Conservation (phyloP, 2,113 vertebrate genomes). For the Aptenodytes forsteri region DNA sequence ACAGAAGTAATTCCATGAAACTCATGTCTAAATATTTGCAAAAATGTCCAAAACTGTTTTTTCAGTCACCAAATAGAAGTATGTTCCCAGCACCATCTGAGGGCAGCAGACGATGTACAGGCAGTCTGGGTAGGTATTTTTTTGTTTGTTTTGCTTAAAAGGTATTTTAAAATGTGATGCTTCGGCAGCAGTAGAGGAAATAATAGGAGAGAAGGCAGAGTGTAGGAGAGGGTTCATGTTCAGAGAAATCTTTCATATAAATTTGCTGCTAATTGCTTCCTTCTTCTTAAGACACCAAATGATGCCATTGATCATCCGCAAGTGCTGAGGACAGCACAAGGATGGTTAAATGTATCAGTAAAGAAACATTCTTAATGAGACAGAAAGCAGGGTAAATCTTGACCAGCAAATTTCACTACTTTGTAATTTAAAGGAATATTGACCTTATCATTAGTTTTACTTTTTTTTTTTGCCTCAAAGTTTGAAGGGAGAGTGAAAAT, state of each 20-base stretch:
- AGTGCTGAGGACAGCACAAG: constrained; percentile 51
- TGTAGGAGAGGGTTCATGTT: neutral
- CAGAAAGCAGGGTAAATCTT: constrained; percentile 33
- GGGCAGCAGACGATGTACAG: neutral
- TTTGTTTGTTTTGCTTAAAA: neutral
- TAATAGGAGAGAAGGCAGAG: constrained; percentile 32
- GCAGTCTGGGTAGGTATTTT: neutral
- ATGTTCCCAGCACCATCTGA: neutral
- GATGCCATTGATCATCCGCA: constrained; percentile 61
- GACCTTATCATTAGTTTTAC: neutral
- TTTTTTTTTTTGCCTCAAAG: neutral
- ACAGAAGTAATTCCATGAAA: neutral
- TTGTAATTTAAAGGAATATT: constrained; percentile 46
- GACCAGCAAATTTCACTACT: constrained; percentile 20
- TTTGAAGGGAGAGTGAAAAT: neutral
- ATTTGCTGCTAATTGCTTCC: constrained; percentile 66
- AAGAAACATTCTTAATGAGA: constrained; percentile 65
- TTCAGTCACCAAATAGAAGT: neutral
- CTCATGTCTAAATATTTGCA: neutral
- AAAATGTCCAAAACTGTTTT: neutral
- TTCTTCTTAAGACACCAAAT: constrained; percentile 61
- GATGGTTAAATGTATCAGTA: constrained; percentile 55
- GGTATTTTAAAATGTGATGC: neutral
- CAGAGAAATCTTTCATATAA: constrained; percentile 57
- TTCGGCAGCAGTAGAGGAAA: neutral